phyloP scores from a whole-genome alignment of 2,888 invertebrate genomes.

The Odontocolon sp. region DNA sequence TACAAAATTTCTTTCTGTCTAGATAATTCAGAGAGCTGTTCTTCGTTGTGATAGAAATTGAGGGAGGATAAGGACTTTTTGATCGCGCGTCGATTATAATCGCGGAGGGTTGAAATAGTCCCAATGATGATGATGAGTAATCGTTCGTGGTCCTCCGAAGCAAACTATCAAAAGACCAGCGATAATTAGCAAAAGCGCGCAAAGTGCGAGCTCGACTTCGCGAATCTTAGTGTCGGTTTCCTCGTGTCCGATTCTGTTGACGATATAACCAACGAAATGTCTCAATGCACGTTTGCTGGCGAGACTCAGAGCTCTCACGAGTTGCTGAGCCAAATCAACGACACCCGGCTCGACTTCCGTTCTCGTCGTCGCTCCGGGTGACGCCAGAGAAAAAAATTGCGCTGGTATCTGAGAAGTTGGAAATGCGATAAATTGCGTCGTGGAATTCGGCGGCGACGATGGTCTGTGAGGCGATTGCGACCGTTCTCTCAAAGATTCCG shows the following conservation, averaged over 20 bases:
- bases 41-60: neutral
- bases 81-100: conserved; percentile 52
- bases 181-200: conserved; percentile 89
- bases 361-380: conserved; percentile 61
- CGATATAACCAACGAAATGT: conserved; percentile 86
- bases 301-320: conserved; percentile 86
- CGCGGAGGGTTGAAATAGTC: conserved; percentile 93
- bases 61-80: neutral
- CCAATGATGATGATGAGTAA: conserved; percentile 92
- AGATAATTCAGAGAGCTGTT: conserved; percentile 1
- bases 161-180: conserved; percentile 90
- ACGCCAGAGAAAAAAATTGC: conserved; percentile 70
- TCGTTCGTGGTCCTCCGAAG: conserved; percentile 85
- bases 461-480: conserved; percentile 63
- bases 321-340: conserved; percentile 87
- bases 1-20: neutral
- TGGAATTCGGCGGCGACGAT: conserved; percentile 66
- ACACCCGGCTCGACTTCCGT: conserved; percentile 84
- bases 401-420: conserved; percentile 73
- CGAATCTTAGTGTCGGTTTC: conserved; percentile 84
- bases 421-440: conserved; percentile 71
- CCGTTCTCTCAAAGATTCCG: conserved; percentile 59
- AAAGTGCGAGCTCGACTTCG: conserved; percentile 88
- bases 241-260: conserved; percentile 84
- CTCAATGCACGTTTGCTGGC: conserved; percentile 86